Conservation (phyloP, 1,140 invertebrate genomes). For the Brevipalpus yothersi region DNA sequence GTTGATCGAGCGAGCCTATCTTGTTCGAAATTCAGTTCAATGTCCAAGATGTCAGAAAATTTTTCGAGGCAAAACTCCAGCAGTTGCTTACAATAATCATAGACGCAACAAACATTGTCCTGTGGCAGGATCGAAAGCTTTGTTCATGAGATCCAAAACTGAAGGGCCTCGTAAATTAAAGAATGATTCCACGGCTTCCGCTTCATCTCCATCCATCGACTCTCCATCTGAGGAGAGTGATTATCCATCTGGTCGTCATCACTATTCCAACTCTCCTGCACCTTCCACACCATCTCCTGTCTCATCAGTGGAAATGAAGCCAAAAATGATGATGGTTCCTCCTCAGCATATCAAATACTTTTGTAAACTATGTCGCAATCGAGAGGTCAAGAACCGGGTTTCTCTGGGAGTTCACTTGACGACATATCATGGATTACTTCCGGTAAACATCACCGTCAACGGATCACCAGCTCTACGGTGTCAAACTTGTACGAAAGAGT, state of each 20-base stretch:
- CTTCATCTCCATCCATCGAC: not conserved
- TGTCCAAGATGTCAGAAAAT: constrained; percentile 2
- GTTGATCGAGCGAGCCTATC: not conserved
- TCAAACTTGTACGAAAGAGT: constrained; percentile 2
- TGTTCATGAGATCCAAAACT: not conserved
- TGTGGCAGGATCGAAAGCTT: not conserved
- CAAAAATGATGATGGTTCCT: not conserved
- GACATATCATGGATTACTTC: constrained; percentile 3
- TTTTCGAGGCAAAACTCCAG: constrained; percentile 3
- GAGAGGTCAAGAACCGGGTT: constrained; percentile 3
- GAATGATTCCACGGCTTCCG: not conserved
- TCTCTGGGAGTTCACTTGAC: constrained; percentile 5
- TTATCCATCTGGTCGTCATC: not conserved
- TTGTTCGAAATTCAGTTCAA: not conserved
- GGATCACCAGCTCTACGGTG: not conserved
- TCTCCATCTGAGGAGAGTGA: not conserved
- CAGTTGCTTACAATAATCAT: constrained; percentile 4
- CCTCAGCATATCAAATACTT: not conserved
- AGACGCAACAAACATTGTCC: not conserved
- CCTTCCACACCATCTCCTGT: not conserved
- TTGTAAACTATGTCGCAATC: constrained; percentile 5
- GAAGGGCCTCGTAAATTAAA: not conserved
- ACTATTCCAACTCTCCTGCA: not conserved
- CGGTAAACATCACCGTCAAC: not conserved
- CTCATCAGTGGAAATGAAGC: not conserved